These are phyloP conservation scores for Buteo buteo DNA, from an alignment of 2,113 vertebrate species.

Conservation along the genomic window DNA sequence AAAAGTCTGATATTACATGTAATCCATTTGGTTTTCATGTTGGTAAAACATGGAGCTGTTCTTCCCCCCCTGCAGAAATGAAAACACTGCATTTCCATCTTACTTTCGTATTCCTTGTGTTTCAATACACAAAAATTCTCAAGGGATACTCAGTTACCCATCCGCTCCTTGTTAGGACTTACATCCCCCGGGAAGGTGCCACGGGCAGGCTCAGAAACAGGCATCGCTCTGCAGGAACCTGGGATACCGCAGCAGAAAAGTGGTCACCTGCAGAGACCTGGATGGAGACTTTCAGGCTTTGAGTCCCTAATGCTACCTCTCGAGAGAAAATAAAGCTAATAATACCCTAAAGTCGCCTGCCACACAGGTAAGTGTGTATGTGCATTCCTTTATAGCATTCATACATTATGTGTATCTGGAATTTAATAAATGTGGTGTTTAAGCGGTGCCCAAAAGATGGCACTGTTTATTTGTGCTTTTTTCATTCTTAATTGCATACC, in stretches of 20 bases:
- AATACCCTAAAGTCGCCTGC: background rate
- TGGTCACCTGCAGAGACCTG: background rate
- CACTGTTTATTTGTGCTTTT: conserved; percentile 75
- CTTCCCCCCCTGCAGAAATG: background rate
- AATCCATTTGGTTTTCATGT: background rate
- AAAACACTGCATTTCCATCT: background rate
- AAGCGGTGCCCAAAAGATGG: conserved; percentile 73
- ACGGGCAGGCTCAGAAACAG: background rate
- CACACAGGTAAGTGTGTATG: background rate
- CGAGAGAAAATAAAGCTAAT: background rate
- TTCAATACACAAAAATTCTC: background rate
- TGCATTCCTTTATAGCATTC: background rate
- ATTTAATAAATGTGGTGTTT: conserved; percentile 32
- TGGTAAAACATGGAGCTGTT: background rate
- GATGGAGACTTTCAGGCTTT: background rate
- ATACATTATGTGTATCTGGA: background rate
- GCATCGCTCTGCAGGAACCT: background rate
- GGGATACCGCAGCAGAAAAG: background rate
- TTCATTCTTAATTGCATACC: conserved; percentile 38
- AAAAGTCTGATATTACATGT: background rate
- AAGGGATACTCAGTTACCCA: background rate
- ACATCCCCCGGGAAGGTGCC: background rate
- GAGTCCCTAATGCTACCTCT: background rate
- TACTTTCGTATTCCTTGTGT: background rate
- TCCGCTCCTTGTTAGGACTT: background rate